Conservation (phyloP, 2,888 invertebrate species). For the Trileptium ribeirensis region DNA sequence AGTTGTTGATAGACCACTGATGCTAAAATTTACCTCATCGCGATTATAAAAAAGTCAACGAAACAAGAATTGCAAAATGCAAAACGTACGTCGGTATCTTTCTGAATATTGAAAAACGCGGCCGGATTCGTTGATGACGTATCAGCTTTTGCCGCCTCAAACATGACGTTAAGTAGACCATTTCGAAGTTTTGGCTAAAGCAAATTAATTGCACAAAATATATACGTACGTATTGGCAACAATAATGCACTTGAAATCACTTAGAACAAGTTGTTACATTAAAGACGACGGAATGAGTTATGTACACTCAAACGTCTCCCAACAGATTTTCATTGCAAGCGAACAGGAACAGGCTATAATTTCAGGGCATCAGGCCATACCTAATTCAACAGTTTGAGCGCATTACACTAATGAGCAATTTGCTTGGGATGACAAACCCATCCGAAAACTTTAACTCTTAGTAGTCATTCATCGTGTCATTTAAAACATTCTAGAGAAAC, state of each 20-base stretch:
- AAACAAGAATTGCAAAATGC: background rate
- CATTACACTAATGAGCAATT: too few relatives aligned
- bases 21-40: too few relatives aligned
- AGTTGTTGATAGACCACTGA: too few relatives aligned
- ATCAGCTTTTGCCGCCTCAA: constrained; percentile 1
- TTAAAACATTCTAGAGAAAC: too few relatives aligned
- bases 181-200: constrained; percentile 4
- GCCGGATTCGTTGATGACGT: background rate
- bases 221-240: background rate
- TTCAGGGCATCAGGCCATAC: too few relatives aligned
- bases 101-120: background rate
- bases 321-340: background rate
- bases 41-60: too few relatives aligned
- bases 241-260: background rate
- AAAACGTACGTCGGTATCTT: constrained; percentile 6
- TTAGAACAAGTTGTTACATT: background rate
- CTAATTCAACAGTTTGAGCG: too few relatives aligned
- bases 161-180: constrained; percentile 9
- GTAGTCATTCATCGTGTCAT: too few relatives aligned
- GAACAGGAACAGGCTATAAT: too few relatives aligned
- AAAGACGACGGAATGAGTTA: background rate
- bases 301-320: background rate
- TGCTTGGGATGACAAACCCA: too few relatives aligned
- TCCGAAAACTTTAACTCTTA: too few relatives aligned
- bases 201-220: background rate